Conservation (phyloP, 2,113 vertebrate genomes). For the Anolis sagrei region DNA sequence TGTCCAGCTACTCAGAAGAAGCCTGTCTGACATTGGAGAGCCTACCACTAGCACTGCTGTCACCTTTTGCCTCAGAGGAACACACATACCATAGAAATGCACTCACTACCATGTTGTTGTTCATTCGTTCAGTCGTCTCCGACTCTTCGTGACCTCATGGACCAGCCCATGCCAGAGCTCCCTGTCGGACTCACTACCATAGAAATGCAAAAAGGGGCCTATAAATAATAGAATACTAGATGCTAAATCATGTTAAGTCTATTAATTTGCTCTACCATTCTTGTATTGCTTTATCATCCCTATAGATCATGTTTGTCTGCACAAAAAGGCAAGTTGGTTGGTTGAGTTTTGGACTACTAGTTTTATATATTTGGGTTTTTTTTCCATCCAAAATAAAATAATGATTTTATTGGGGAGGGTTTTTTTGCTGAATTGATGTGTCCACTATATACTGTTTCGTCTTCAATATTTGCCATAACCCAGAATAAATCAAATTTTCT, state of each 20-base stretch:
- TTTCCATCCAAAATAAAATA: slow-evolving; percentile 1
- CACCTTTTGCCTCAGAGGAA: no score
- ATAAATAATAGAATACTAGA: background rate
- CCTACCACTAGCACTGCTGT: no score
- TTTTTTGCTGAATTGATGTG: background rate
- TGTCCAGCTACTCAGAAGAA: no score
- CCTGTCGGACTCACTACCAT: no score
- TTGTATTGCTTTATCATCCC: background rate
- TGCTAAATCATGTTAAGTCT: background rate
- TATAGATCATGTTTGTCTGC: background rate
- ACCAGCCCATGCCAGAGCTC: no score
- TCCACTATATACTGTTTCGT: background rate
- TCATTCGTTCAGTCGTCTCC: no score
- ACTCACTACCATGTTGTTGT: no score
- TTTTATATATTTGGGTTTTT: background rate
- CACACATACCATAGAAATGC: no score
- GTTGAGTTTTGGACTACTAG: no score
- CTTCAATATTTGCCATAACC: background rate
- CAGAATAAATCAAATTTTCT: background rate
- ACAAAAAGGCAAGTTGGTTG: background rate
- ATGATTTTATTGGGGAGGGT: background rate
- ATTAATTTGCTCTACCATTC: background rate
- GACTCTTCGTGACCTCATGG: no score
- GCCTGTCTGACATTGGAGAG: no score
- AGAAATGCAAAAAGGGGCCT: no score